Evolutionary conservation across 2,888 invertebrate species (phyloP), one percentile per base, ranked within the genome.

Genomic region (Holacanthella duospinosa): DNA sequence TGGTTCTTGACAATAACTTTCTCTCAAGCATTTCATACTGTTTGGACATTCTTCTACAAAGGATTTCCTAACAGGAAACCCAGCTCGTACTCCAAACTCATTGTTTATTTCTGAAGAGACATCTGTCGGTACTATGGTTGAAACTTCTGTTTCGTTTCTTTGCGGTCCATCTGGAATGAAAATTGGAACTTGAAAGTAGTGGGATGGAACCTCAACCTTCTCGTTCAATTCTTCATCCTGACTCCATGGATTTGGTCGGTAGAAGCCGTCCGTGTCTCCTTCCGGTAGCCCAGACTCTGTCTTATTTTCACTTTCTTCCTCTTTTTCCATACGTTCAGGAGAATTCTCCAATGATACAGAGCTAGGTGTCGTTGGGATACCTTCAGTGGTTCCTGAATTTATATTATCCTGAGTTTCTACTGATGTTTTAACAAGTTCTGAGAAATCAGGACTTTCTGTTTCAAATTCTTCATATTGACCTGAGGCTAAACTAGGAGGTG

Each of bases 1-100:
- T 1, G 29, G 16, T 2, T 25, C 26, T 4, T 59, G 43, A 43
- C 65, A 65, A 36, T 60, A 60, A 43, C 55, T 53, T 58, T 62
- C 65, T 29, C 63, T 65, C n/a, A 65, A 27, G 29, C 65, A 65
- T 44, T 65, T 65, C 60, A 60, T 60, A 26, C 56, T 63, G 25
- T 43, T 9, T 24, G 65, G 63, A 21, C 65, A 65, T 2, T 12
- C 36, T 21, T 62, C 60, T 1, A 65, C 65, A 1, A 58, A 24
- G 2, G 12, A 12, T 28, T 28, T 28, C 19, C 48, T 12, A 21
- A 27, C 25, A 19, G 44, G 12, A 21, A 53, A 53, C 24, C 59
- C 54, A 6, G 54, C n/a, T n/a, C 62, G 60, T 1, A 6, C 26
- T 28, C 24, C 56, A 43, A 36, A 29, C 1, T n/a, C 29, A 21